A percentile compares a stretch with the other conserved stretches of the same genome.
Conservation (phyloP, 53 echinoderm and acorn worm species). For the Stichopus horrens region DNA sequence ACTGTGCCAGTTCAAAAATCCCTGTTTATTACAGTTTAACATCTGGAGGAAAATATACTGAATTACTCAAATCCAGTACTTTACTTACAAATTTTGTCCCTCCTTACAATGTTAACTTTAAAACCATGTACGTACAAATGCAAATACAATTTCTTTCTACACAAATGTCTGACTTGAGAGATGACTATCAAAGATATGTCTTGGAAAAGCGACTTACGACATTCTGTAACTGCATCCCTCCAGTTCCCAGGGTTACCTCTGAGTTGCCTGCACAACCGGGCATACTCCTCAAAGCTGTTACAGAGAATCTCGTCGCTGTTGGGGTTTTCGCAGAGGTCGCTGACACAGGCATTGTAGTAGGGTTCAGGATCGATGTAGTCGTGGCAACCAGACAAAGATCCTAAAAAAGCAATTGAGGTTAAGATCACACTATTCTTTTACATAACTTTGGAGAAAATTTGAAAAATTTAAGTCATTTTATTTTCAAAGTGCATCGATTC, state of each 20-base stretch:
- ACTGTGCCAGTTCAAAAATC: too few relatives aligned
- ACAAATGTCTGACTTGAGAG: neutral
- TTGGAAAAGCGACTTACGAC: conserved; percentile 46
- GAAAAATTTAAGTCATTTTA: too few relatives aligned
- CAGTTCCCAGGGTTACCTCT: conserved; percentile 59
- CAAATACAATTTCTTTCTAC: too few relatives aligned
- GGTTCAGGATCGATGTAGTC: conserved; percentile 64
- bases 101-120: too few relatives aligned
- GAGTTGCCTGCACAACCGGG: conserved; percentile 56
- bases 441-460: too few relatives aligned
- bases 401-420: neutral
- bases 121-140: too few relatives aligned
- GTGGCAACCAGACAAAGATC: conserved; percentile 63
- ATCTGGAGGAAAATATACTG: too few relatives aligned
- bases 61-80: too few relatives aligned
- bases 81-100: too few relatives aligned
- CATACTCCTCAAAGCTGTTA: conserved; percentile 64
- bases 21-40: too few relatives aligned
- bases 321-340: conserved; percentile 72
- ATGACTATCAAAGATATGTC: neutral
- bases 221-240: conserved; percentile 54
- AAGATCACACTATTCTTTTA: too few relatives aligned
- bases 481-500: too few relatives aligned
- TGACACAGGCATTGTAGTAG: conserved; percentile 75
- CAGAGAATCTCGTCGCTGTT: conserved; percentile 69